These are phyloP conservation scores for Danaus chrysippus DNA, from an alignment of 2,888 invertebrate species.

Conservation along the genomic window DNA sequence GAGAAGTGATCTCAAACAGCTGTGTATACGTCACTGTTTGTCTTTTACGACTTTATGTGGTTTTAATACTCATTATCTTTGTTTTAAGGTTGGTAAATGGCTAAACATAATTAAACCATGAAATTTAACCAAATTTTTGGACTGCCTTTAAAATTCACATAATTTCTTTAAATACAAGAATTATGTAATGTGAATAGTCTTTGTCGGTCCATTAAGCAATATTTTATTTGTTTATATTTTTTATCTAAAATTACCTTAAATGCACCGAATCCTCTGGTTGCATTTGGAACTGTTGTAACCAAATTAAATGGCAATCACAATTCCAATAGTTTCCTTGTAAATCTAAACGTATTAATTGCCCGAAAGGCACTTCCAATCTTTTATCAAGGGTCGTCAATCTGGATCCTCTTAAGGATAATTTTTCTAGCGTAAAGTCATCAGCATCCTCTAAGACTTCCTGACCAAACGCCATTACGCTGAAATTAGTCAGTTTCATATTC, in stretches of 20 bases:
- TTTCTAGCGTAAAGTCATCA: conserved; percentile 64
- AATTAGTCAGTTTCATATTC: conserved; percentile 71
- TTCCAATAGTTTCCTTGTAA: conserved; percentile 81
- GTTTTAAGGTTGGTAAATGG: no score
- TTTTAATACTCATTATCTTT: no score
- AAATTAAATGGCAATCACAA: conserved; percentile 80
- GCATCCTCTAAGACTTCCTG: conserved; percentile 56
- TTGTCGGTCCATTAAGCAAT: no score
- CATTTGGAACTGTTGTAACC: conserved; percentile 70
- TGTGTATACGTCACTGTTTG: no score
- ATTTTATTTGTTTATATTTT: neutral
- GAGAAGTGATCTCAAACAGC: no score
- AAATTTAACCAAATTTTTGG: no score
- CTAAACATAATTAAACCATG: no score
- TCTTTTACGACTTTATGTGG: no score
- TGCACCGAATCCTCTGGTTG: conserved; percentile 58
- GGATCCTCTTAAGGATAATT: conserved; percentile 68
- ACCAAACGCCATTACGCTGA: conserved; percentile 69
- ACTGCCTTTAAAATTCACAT: no score
- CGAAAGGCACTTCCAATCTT: conserved; percentile 64
- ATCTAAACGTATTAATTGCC: conserved; percentile 66
- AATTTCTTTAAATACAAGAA: no score
- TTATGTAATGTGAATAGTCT: no score
- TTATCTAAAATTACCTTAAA: conserved; percentile 57
- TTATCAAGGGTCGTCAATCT: conserved; percentile 58